phyloP scores from a whole-genome alignment of 1,140 invertebrate genomes.

The Heliconius hermathena region DNA sequence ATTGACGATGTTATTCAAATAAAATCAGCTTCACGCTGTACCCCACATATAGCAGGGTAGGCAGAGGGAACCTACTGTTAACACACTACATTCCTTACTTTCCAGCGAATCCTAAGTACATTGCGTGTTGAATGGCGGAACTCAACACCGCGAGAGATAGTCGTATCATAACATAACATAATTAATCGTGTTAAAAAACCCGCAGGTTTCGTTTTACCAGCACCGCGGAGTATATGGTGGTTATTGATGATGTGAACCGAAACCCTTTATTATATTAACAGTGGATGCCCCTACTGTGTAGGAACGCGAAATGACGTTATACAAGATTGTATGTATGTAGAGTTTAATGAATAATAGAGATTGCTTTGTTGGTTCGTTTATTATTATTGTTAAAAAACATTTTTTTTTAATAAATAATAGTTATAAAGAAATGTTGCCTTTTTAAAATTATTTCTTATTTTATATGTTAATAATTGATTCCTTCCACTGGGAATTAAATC shows the following conservation, averaged over 20 bases:
- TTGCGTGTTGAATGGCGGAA: too few species aligned
- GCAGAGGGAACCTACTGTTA: neutral
- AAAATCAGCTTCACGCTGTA: neutral
- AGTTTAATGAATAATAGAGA: constrained; percentile 17
- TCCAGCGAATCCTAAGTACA: neutral
- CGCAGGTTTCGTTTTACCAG: neutral
- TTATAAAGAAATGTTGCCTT: too few species aligned
- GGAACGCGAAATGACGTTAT: constrained; percentile 54
- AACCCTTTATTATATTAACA: constrained; percentile 77
- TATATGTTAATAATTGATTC: too few species aligned
- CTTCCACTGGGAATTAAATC: too few species aligned
- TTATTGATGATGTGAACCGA: constrained; percentile 77
- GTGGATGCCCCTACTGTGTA: constrained; percentile 61
- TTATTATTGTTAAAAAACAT: neutral
- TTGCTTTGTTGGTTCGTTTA: neutral
- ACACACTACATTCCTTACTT: too few species aligned
- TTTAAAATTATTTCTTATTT: too few species aligned
- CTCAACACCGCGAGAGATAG: constrained; percentile 14
- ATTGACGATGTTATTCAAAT: too few species aligned
- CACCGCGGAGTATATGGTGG: constrained; percentile 1
- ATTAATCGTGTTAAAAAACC: constrained; percentile 24
- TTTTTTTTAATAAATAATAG: too few species aligned
- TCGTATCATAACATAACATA: constrained; percentile 16
- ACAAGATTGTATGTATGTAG: constrained; percentile 15
- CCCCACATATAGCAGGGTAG: neutral